Percentiles rank a stretch among this genome's conserved stretches.
phyloP scores from a whole-genome alignment of 2,797 vertebrate species.

The Alfaro cultratus region DNA sequence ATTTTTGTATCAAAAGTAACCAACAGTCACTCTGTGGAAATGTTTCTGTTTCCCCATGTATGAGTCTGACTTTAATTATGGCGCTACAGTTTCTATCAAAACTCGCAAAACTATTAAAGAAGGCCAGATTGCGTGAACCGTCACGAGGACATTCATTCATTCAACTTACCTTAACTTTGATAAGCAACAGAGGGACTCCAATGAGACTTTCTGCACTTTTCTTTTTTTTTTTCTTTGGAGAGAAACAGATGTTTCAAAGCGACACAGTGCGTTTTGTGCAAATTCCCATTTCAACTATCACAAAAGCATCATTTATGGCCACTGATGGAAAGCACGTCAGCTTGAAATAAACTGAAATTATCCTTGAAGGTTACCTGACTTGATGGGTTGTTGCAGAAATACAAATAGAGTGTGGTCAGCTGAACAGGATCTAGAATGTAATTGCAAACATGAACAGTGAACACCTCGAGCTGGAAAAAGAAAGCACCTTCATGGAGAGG shows the following conservation, averaged over 20 bases:
- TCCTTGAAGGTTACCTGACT: constrained; percentile 18
- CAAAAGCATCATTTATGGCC: constrained; percentile 7
- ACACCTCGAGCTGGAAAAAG: constrained; percentile 8
- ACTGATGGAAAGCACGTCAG: constrained; percentile 18
- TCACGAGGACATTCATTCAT: background rate
- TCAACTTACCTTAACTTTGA: constrained; percentile 1
- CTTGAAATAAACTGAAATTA: constrained; percentile 27
- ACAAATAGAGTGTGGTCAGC: constrained; percentile 44
- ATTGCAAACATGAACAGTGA: constrained; percentile 32
- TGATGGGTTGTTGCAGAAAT: constrained; percentile 38
- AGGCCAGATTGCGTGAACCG: background rate
- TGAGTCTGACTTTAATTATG: background rate
- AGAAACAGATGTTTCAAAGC: constrained; percentile 20
- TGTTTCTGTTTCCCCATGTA: background rate
- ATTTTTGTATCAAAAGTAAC: background rate
- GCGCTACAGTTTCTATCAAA: background rate
- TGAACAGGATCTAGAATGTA: constrained; percentile 20
- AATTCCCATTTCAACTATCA: constrained; percentile 8
- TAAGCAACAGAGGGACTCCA: background rate
- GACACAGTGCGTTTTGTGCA: background rate
- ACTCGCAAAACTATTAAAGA: constrained; percentile 2
- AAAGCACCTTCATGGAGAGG: constrained; percentile 27
- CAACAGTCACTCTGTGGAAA: background rate
- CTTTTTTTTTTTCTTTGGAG: no score
- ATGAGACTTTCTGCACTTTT: background rate